Evolutionary conservation across 2,113 vertebrate species (phyloP).

Genomic region (Murina feae): DNA sequence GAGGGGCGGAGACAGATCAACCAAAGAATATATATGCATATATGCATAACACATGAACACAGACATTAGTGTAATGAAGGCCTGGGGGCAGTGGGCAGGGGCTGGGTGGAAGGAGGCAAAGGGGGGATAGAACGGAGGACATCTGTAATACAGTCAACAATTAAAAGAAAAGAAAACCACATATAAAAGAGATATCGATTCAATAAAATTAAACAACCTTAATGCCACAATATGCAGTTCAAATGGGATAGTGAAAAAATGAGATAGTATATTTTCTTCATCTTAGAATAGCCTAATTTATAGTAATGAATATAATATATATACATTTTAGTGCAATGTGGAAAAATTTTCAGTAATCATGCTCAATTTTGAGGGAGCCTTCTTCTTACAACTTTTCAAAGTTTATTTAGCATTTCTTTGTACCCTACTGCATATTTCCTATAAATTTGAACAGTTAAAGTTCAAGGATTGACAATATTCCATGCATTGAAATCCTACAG

Average conservation of each 20-base stretch:
- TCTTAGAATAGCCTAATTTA: not conserved
- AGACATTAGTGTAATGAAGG: too few species aligned
- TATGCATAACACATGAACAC: too few species aligned
- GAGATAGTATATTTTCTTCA: not conserved
- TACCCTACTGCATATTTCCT: not conserved
- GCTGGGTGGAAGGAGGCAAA: too few species aligned
- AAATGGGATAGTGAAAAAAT: not conserved
- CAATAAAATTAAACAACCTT: not conserved
- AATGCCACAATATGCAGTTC: not conserved
- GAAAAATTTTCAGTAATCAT: slow-evolving; percentile 13
- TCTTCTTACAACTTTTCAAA: not conserved
- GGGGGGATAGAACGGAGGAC: too few species aligned
- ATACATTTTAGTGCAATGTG: not conserved
- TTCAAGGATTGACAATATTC: not conserved
- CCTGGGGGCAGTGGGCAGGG: too few species aligned
- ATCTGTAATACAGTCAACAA: too few species aligned
- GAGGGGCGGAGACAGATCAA: too few species aligned
- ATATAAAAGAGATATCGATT: not conserved
- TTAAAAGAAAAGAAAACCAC: not conserved
- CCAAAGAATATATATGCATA: too few species aligned
- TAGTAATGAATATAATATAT: not conserved
- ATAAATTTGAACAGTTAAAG: slow-evolving; percentile 1
- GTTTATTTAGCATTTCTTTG: not conserved
- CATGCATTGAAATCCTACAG: not conserved
- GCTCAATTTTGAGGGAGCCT: not conserved